Percentiles rank a stretch among this genome's conserved stretches.
phyloP scores from a whole-genome alignment of 2,888 invertebrate species.

The Octodonta nipae region DNA sequence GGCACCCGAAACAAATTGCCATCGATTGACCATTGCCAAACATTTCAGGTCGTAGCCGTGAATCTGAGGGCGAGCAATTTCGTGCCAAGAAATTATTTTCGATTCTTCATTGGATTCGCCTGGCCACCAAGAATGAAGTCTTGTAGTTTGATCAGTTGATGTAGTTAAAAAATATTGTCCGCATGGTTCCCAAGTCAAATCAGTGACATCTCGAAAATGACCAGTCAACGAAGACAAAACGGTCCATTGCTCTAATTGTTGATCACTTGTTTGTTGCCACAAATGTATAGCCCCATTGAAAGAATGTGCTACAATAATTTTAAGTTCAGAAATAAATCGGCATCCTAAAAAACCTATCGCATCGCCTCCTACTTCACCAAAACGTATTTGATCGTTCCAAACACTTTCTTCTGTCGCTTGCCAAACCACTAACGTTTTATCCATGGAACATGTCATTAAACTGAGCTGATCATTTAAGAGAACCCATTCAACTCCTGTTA shows the following conservation, averaged over 20 bases:
- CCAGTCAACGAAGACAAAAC: conserved; percentile 60
- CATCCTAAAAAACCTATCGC: conserved; percentile 86
- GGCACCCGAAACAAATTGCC: conserved; percentile 76
- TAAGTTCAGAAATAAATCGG: conserved; percentile 57
- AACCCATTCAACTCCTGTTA: conserved; percentile 80
- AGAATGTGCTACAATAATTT: conserved; percentile 68
- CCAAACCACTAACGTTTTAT: conserved; percentile 88
- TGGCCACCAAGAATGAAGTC: conserved; percentile 77
- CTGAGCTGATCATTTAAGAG: conserved; percentile 38
- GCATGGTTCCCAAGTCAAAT: conserved; percentile 71
- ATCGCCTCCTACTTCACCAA: conserved; percentile 84
- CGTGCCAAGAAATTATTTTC: conserved; percentile 58
- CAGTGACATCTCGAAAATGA: conserved; percentile 72
- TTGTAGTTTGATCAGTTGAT: conserved; percentile 78
- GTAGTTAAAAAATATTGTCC: conserved; percentile 66
- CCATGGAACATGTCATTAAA: conserved; percentile 80
- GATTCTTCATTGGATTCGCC: conserved; percentile 29
- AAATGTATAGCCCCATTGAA: conserved; percentile 86
- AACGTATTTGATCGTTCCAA: conserved; percentile 72
- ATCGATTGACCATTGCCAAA: conserved; percentile 55
- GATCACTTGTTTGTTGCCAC: conserved; percentile 56
- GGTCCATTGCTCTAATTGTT: conserved; percentile 44
- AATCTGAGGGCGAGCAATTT: conserved; percentile 87
- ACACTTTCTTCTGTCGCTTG: conserved; percentile 50
- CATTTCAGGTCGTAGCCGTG: conserved; percentile 91